Evolutionary conservation across 2,888 invertebrate species (phyloP).

Genomic region (Stenchaetothrips biformis): DNA sequence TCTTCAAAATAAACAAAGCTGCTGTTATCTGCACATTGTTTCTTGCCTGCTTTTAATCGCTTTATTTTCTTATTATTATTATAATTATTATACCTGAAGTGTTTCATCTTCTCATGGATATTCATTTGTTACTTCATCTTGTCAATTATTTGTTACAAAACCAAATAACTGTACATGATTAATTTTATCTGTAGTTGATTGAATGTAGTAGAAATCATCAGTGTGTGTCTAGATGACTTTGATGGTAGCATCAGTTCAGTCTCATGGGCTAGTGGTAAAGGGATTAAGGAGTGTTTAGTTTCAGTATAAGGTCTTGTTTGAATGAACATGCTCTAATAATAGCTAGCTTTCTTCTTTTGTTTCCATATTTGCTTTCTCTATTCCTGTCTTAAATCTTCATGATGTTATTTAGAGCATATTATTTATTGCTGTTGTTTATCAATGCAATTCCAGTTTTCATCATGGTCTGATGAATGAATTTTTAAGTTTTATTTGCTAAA

Average conservation of each 20-base stretch:
- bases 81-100: neutral
- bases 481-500: too few species aligned
- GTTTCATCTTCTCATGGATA: neutral
- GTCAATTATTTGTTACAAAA: slow-evolving; percentile 21
- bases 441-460: too few species aligned
- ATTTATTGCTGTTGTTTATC: too few species aligned
- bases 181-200: slow-evolving; percentile 13
- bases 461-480: too few species aligned
- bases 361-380: neutral
- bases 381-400: too few species aligned
- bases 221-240: slow-evolving; percentile 8
- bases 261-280: slow-evolving; percentile 6
- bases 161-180: neutral
- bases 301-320: neutral
- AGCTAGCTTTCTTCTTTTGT: neutral
- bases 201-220: slow-evolving; percentile 2
- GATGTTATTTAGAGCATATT: too few species aligned
- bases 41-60: neutral
- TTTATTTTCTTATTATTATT: neutral
- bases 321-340: neutral
- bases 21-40: neutral
- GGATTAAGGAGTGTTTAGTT: neutral
- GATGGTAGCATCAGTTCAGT: neutral
- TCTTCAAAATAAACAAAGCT: neutral
- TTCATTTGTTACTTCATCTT: slow-evolving; percentile 14